Evolutionary conservation across 2,113 vertebrate species (phyloP).

Genomic region (Sander vitreus): DNA sequence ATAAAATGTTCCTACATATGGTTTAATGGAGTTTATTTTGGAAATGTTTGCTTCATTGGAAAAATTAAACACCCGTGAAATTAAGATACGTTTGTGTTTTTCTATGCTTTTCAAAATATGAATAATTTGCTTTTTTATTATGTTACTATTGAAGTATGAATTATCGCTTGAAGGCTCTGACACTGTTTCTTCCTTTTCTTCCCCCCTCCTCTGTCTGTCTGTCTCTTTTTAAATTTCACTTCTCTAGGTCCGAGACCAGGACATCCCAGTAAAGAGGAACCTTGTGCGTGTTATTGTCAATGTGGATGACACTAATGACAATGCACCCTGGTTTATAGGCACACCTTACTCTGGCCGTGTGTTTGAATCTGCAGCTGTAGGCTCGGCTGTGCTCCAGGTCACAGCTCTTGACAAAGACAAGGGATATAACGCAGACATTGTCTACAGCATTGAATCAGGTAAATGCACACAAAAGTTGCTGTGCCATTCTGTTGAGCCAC

Average conservation of each 20-base stretch:
- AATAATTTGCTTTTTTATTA: slow-evolving; percentile 16
- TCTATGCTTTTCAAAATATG: slow-evolving; percentile 2
- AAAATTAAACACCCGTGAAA: slow-evolving; percentile 27
- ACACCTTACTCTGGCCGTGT: slow-evolving; percentile 90
- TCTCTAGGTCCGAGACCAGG: slow-evolving; percentile 94
- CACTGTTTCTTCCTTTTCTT: background rate
- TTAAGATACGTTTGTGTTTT: slow-evolving; percentile 18
- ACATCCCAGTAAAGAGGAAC: slow-evolving; percentile 97
- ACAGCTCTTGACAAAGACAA: slow-evolving; percentile 96
- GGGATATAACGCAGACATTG: slow-evolving; percentile 91
- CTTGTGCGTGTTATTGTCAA: slow-evolving; percentile 91
- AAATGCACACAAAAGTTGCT: slow-evolving; percentile 40
- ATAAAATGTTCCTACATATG: background rate
- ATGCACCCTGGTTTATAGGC: slow-evolving; percentile 94
- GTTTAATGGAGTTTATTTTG: slow-evolving; percentile 18
- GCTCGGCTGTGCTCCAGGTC: slow-evolving; percentile 92
- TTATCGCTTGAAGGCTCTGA: background rate
- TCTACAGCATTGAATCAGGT: slow-evolving; percentile 97
- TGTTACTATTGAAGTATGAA: background rate
- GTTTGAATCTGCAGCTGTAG: slow-evolving; percentile 92
- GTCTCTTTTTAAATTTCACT: background rate
- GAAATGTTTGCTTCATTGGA: background rate
- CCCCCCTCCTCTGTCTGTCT: background rate
- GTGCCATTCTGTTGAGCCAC: background rate
- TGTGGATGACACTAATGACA: slow-evolving; percentile 95